Percentiles rank a stretch among this genome's conserved stretches.
These are phyloP conservation scores for Rhynchopsitta pachyrhyncha DNA, from an alignment of 2,113 vertebrate genomes.

Conservation along the genomic window DNA sequence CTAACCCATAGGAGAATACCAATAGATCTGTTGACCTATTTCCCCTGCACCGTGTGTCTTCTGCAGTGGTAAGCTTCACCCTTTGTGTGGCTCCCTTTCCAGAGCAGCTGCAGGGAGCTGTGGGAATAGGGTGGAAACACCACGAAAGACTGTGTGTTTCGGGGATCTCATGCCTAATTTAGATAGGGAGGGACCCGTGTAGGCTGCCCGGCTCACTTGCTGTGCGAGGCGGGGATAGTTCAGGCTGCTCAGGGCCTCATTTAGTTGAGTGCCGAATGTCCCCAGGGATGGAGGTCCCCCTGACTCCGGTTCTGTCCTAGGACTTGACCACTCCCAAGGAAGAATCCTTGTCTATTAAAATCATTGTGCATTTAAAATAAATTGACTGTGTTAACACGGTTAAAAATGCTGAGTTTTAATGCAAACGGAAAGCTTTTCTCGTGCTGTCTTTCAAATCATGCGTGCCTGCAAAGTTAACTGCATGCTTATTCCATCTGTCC, in stretches of 20 bases:
- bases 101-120: conserved; percentile 1
- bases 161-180: neutral
- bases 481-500: neutral
- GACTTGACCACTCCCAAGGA: neutral
- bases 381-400: neutral
- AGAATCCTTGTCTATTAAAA: neutral
- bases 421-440: neutral
- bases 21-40: neutral
- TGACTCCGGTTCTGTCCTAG: neutral
- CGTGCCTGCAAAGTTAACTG: neutral
- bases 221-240: neutral
- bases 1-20: neutral
- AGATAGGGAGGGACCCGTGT: neutral
- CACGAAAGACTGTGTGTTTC: accelerated
- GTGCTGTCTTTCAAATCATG: neutral
- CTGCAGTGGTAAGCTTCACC: neutral
- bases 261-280: neutral
- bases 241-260: neutral
- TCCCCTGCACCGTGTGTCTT: accelerated
- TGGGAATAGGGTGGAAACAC: neutral
- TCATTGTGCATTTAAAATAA: neutral
- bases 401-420: neutral
- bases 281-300: neutral
- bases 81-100: neutral
- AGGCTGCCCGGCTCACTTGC: neutral